Conservation (phyloP, 30 jellyfish, hydroid and myxozoan genomes). For the Turritopsis dohrnii region DNA sequence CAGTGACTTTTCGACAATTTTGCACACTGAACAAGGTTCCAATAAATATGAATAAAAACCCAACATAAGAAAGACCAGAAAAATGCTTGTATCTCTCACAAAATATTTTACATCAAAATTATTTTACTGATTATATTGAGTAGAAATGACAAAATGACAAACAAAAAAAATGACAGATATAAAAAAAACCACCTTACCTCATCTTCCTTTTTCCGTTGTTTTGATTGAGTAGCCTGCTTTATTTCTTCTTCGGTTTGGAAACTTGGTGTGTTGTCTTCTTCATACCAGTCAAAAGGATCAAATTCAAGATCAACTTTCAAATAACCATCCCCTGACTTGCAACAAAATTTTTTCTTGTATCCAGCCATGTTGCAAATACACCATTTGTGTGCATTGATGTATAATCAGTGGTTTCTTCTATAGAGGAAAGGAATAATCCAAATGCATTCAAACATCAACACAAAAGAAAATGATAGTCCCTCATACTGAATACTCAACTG, state of each 20-base stretch:
- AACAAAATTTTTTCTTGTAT: background rate
- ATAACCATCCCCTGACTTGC: background rate
- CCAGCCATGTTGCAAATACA: background rate
- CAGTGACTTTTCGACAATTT: too few relatives aligned
- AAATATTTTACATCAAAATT: too few relatives aligned
- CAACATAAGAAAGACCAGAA: too few relatives aligned
- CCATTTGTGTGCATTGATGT: background rate
- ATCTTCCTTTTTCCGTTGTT: slow-evolving; percentile 8
- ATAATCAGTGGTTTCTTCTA: background rate
- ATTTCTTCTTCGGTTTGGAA: background rate
- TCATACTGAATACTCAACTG: too few relatives aligned
- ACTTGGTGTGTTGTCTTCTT: slow-evolving; percentile 7
- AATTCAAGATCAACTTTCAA: slow-evolving; percentile 15
- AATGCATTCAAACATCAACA: too few relatives aligned
- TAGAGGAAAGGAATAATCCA: background rate
- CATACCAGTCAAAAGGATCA: background rate
- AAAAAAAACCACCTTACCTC: background rate
- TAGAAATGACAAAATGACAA: too few relatives aligned
- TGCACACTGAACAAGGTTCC: too few relatives aligned
- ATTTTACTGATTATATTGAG: too few relatives aligned
- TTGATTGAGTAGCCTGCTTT: slow-evolving; percentile 5
- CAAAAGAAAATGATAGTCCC: too few relatives aligned
- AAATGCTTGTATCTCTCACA: too few relatives aligned
- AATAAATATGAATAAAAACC: too few relatives aligned
- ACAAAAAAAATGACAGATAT: too few relatives aligned